phyloP scores from a whole-genome alignment of 1,140 invertebrate genomes.

The Drosophila mauritiana region DNA sequence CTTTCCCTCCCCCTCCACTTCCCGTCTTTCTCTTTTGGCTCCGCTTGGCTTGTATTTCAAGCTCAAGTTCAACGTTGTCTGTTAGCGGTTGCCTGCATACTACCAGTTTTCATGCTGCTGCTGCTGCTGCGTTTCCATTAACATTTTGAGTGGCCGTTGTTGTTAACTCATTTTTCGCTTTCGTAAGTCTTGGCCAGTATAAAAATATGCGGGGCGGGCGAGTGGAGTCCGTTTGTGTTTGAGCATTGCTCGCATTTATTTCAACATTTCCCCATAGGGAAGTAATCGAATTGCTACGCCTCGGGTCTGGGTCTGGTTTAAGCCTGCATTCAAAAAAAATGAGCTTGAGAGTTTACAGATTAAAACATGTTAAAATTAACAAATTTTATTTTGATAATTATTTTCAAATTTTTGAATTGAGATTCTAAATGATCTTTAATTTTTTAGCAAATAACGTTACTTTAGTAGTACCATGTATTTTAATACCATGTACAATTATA shows the following conservation, averaged over 20 bases:
- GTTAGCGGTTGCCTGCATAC: constrained; percentile 53
- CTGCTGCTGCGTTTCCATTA: constrained; percentile 40
- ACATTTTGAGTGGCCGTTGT: constrained; percentile 65
- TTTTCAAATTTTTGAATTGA: background rate
- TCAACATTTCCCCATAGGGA: constrained; percentile 68
- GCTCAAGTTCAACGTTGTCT: constrained; percentile 76
- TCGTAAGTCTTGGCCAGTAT: constrained; percentile 41
- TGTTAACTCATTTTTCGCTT: constrained; percentile 46
- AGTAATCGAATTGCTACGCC: constrained; percentile 58
- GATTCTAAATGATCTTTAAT: no score
- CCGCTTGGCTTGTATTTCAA: constrained; percentile 66
- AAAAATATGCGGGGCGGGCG: constrained; percentile 11
- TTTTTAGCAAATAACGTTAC: no score
- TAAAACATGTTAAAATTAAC: no score
- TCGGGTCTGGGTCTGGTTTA: constrained; percentile 22
- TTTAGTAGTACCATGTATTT: background rate
- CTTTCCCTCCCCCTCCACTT: background rate
- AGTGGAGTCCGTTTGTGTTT: constrained; percentile 37
- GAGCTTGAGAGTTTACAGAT: no score
- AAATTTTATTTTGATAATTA: background rate
- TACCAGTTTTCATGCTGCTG: constrained; percentile 62
- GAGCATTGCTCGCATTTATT: constrained; percentile 71
- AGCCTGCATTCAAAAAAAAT: constrained; percentile 1
- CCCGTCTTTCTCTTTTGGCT: constrained; percentile 18
- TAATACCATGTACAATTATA: background rate